Base-by-base conservation (phyloP, 2,888 invertebrate species). In the Temnothorax rugatulus region DNA sequence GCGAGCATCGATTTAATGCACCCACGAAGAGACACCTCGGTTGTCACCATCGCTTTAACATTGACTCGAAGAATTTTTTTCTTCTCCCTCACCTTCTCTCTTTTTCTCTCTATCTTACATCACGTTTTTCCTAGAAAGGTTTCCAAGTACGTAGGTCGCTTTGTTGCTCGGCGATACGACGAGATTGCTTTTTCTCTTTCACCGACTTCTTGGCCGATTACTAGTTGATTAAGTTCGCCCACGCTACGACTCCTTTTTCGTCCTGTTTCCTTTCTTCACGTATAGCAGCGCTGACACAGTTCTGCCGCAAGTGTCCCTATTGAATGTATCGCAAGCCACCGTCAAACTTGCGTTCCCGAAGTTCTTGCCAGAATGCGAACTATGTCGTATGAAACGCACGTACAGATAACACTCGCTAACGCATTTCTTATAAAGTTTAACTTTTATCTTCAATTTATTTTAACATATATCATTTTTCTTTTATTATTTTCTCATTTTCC, bases 221-320 rank as follows among this genome's bases (percentile, higher is more conserved):
- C 64, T 44, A 57, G n/a, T 57, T 63, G 76, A 85, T 90, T 75
- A 54, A 84, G 52, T 83, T 41, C 84, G 57, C 87, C 88, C 83
- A 89, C 89, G 74, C 86, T 25, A 5, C 74, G 77, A 75, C 52
- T 83, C 50, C 59, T 61, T 75, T 69, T 82, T 69, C 50, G 52
- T 52, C 57, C 82, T 74, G 68, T 54, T 74, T 61, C 25, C 73
- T 61, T 61, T 54, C 50, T 54, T 38, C 21, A 50, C 21, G 52
- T 47, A 25, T 47, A 25, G 54, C 76, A 52, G 34, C 18, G 74
- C 75, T 86, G 86, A 76, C 81, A 79, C 69, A 64, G 52, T 71
- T 77, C 34, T 52, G 61, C 66, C 54, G 86, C 84, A 57, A 75
- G 69, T 77, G 82, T 77, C 83, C 83, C 74, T 83, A 57, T 86